These are phyloP conservation scores for Fragum fragum DNA, from an alignment of 2,888 invertebrate species.

Conservation along the genomic window DNA sequence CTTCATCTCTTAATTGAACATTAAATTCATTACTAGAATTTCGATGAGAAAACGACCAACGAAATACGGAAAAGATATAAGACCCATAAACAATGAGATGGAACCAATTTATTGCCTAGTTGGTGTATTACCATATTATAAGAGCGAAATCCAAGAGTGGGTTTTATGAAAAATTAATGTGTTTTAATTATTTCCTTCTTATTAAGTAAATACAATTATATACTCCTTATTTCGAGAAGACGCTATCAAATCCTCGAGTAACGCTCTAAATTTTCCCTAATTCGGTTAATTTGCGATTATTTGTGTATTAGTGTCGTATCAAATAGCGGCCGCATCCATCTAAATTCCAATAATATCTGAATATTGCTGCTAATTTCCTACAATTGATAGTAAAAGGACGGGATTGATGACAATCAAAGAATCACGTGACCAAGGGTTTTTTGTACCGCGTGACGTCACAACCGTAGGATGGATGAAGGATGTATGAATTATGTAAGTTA, in stretches of 20 bases:
- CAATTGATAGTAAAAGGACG: constrained; percentile 44
- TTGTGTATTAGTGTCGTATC: constrained; percentile 34
- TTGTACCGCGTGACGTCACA: constrained; percentile 16
- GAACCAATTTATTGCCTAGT: not conserved
- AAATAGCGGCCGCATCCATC: constrained; percentile 56
- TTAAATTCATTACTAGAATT: too few species aligned
- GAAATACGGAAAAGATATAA: not conserved
- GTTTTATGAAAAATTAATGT: constrained; percentile 32
- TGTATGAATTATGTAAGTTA: too few species aligned
- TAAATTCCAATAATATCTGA: constrained; percentile 29
- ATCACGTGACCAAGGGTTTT: constrained; percentile 13
- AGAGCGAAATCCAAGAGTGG: constrained; percentile 14
- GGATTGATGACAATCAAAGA: constrained; percentile 31
- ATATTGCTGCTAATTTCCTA: constrained; percentile 41
- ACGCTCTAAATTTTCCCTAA: constrained; percentile 49
- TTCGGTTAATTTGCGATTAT: constrained; percentile 63
- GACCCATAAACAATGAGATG: not conserved
- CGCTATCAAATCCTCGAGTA: constrained; percentile 65
- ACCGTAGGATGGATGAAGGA: not conserved
- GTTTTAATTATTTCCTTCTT: constrained; percentile 35
- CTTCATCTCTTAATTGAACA: too few species aligned
- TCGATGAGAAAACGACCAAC: too few species aligned
- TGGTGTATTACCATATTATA: not conserved
- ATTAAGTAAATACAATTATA: constrained; percentile 56
- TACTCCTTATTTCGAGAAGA: constrained; percentile 49